phyloP scores from a whole-genome alignment of 2,888 invertebrate genomes.

The Argynnis bischoffii region DNA sequence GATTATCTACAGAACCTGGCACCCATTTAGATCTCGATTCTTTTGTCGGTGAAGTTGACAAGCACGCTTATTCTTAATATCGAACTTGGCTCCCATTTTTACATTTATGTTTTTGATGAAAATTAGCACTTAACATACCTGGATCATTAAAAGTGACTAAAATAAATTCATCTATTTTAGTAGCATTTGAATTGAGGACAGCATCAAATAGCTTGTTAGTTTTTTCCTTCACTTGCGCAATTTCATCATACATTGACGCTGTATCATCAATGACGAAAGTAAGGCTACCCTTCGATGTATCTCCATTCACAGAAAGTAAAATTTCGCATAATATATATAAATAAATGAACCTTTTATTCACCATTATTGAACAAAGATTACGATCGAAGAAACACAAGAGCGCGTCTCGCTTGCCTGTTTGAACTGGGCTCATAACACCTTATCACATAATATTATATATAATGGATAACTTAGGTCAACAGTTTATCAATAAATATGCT shows the following conservation, averaged over 20 bases:
- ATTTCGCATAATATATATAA: conserved; percentile 1
- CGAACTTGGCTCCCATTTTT: too few relatives aligned
- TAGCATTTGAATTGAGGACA: conserved; percentile 50
- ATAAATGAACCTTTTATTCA: not conserved
- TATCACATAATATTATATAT: too few relatives aligned
- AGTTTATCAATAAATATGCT: too few relatives aligned
- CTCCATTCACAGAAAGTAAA: conserved; percentile 30
- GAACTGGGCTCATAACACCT: too few relatives aligned
- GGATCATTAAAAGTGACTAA: conserved; percentile 68
- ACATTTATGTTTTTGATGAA: not conserved
- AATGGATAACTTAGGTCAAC: too few relatives aligned
- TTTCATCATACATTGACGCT: conserved; percentile 59
- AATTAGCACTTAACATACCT: conserved; percentile 47
- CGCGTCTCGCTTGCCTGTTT: too few relatives aligned
- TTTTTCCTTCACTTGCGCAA: conserved; percentile 52
- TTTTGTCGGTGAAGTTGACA: too few relatives aligned
- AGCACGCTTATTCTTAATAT: too few relatives aligned
- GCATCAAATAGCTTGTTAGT: conserved; percentile 58
- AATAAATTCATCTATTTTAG: conserved; percentile 61
- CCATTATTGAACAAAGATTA: not conserved
- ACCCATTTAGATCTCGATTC: too few relatives aligned
- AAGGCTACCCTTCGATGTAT: conserved; percentile 54
- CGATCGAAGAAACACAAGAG: not conserved
- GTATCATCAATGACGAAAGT: conserved; percentile 67
- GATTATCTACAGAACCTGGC: too few relatives aligned